Base-by-base conservation (phyloP, 1,140 invertebrate genomes). In the Oedothorax gibbosus region DNA sequence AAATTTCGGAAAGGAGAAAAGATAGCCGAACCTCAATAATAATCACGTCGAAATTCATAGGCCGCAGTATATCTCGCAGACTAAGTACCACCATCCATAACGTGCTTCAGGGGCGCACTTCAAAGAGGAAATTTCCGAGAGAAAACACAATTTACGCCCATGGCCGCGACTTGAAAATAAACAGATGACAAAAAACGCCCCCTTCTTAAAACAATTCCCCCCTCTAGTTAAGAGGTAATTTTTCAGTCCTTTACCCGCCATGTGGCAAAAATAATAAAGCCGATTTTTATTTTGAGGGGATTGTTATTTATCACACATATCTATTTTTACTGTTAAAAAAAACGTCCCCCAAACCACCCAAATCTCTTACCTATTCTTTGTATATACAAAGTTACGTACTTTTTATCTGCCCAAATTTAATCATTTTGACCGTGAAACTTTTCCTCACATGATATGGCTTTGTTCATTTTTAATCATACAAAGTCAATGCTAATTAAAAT, bases 151-250 rank as follows among this genome's bases (percentile, higher is more conserved):
- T 56, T 75, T 71, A 71, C 69, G 69, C 69, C 69, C 69, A 71
- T 51, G 69, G 69, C 54, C 69, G 49, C 69, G 54, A 71, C 54
- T 71, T 71, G 56, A 75, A 57, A 75, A 57, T 75, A 75, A 75
- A 75, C 72, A 75, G 53, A 75, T 56, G 72, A 75, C 72, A 75
- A 75, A 75, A 75, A 75, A 35, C 69, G 35, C 54, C 54, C 54
- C 20, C 18, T 54, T 75, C 72, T 21, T 75, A 75, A 75, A 75
- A 75, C 72, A 75, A 75, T 75, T 75, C 56, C 72, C 15, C 69
- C 69, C 21, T 75, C 72, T 51, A 18, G 54, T 49, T 75, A 75
- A 75, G 56, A 57, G 54, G 72, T 57, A 75, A 75, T 75, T 75
- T 57, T 75, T 75, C 72, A 75, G 72, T 35, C 53, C 57, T 75